These are phyloP conservation scores for Aquatica leii DNA, from an alignment of 2,888 invertebrate species.

Conservation along the genomic window DNA sequence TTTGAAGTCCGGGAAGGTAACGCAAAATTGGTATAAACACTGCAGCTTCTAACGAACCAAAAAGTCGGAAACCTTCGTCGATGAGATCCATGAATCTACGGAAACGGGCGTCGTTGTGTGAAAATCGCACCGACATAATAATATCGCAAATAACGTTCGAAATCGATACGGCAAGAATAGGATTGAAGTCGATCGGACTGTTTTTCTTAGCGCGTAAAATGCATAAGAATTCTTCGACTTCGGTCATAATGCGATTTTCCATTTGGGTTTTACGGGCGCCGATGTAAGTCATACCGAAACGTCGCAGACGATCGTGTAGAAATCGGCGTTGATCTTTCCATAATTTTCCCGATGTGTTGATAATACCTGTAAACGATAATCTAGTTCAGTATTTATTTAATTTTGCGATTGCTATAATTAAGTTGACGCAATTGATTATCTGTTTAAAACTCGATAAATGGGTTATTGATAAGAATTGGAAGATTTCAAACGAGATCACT, in stretches of 20 bases:
- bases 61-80: slow-evolving; percentile 89
- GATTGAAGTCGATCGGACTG: slow-evolving; percentile 77
- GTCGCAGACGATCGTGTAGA: slow-evolving; percentile 83
- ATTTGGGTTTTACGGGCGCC: slow-evolving; percentile 82
- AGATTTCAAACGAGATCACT: slow-evolving; percentile 46
- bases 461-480: slow-evolving; percentile 38
- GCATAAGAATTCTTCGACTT: slow-evolving; percentile 78
- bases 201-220: slow-evolving; percentile 71
- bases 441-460: slow-evolving; percentile 32
- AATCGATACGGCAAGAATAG: slow-evolving; percentile 79
- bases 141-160: slow-evolving; percentile 92
- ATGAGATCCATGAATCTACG: slow-evolving; percentile 83
- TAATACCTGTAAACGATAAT: slow-evolving; percentile 72
- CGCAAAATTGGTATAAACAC: slow-evolving; percentile 85
- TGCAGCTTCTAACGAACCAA: slow-evolving; percentile 82
- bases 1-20: slow-evolving; percentile 65
- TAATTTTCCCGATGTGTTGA: slow-evolving; percentile 86
- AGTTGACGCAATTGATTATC: slow-evolving; percentile 27
- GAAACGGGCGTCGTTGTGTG: slow-evolving; percentile 79
- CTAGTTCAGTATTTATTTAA: too few species aligned
- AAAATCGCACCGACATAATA: slow-evolving; percentile 88
- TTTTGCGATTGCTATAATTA: slow-evolving; percentile 9
- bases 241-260: slow-evolving; percentile 84
- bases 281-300: slow-evolving; percentile 88
- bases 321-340: slow-evolving; percentile 93